Base-by-base conservation (phyloP, 2,888 invertebrate genomes). In the Perdita meconis region DNA sequence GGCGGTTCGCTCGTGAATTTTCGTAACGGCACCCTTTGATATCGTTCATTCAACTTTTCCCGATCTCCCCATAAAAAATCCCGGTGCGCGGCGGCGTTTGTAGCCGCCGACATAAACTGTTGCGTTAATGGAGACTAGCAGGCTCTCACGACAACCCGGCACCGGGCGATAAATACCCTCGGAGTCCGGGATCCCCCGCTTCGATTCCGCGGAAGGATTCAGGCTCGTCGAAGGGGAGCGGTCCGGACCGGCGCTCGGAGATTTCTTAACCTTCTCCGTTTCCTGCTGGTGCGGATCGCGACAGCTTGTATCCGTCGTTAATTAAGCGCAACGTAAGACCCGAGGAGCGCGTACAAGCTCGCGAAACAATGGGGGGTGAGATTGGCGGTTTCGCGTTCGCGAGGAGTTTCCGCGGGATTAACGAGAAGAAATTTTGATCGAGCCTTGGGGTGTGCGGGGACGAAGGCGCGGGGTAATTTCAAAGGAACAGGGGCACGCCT, bases 71-170 rank as follows among this genome's bases (percentile, higher is more conserved):
- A 76, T 76, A 75, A 75, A 76, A 71, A 75, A 75, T 75, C 44
- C 51, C 64, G 55, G 57, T 26, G 59, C 63, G 63, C 59, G 60
- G 57, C 57, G 59, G 74, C 76, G 76, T 76, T 76, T 75, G 76
- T 67, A 67, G 64, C 75, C 74, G 65, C 72, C 68, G 77, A 78
- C 65, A 50, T 71, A 78, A 78, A 78, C 78, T 78, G 78, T 78
- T 71, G 78, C 78, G 66, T 78, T 78, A 78, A 78, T 78, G 79
- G 78, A 78, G 78, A 71, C 78, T 63, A 66, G 66, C 78, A 63
- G 66, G 60, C 66, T 24, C 36, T 34, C 34, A 22, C 55, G 56
- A 34, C 55, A 34, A 44, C 57, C 8, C 64, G 38, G 19, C 42
- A 34, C 26, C 36, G 16, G n/a, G 8, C 59, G 74, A 65, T 74